Evolutionary conservation across 2,797 vertebrate species (phyloP), one percentile per base, ranked within the genome.

Genomic region (Nannoperca obscura): DNA sequence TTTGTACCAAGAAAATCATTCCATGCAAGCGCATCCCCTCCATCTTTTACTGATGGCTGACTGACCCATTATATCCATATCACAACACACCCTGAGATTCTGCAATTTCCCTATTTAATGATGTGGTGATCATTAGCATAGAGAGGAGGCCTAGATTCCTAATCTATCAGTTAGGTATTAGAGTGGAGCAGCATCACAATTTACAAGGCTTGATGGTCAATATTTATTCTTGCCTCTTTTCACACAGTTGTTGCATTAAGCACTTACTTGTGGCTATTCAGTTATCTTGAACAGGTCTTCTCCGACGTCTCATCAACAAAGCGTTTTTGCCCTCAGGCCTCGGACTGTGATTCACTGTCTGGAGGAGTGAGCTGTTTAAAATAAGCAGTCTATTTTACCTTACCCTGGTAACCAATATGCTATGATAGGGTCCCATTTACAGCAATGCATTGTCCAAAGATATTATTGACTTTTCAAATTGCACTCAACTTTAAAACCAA

Each of bases 261-360:
- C 46, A 55, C 24, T 59, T 69, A 42, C 47, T 77, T 61, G 54
- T 54, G 57, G 42, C 54, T 58, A 73, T 68, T 70, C 40, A 57
- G 20, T 81, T 61, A 74, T 30, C 61, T 53, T 57, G 53, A 63
- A 59, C 71, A 71, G 50, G 30, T 82, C 49, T 70, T 54, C 54
- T 70, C 70, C 83, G 70, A 85, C 83, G 81, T 78, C 62, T 86
- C 76, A 86, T 88, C 85, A 85, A 75, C 80, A 80, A 72, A 80
- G 24, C 67, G 22, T 84, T 87, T 81, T 79, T 17, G 15, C 74
- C 78, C 64, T 77, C 71, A 62, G 79, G 80, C 80, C 61, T 80
- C 64, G 80, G 58, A 68, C 55, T 78, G 46, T 88, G 89, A 88
- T 40, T 89, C 87, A 88, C 61, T 67, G 64, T 86, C 70, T 86